These are phyloP conservation scores for Puffinus mauretanicus DNA, from an alignment of 2,113 vertebrate species.

Conservation along the genomic window DNA sequence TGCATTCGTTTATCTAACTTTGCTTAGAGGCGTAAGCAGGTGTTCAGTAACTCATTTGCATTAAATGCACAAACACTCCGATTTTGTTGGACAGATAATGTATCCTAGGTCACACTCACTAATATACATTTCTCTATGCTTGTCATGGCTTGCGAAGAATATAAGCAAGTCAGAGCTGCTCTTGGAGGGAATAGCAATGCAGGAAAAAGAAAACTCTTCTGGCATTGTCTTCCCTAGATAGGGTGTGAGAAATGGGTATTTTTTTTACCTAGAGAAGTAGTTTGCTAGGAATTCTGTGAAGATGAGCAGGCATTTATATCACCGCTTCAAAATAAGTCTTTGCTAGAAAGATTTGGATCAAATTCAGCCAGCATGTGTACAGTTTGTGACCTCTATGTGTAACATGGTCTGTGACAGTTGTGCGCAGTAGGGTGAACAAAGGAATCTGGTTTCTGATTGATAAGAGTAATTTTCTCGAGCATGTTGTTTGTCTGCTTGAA, in stretches of 20 bases:
- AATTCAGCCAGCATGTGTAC: too few species aligned
- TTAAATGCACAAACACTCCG: not conserved
- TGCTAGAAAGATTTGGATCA: not conserved
- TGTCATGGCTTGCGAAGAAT: not conserved
- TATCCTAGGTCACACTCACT: not conserved
- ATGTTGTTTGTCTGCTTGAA: not conserved
- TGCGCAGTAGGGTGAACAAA: too few species aligned
- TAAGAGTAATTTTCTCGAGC: not conserved
- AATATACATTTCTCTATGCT: not conserved
- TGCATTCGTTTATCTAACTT: not conserved
- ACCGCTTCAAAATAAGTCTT: not conserved
- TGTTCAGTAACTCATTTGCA: not conserved
- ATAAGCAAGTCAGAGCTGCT: not conserved
- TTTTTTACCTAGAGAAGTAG: not conserved
- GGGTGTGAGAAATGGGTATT: not conserved
- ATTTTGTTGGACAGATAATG: not conserved
- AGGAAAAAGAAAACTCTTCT: not conserved
- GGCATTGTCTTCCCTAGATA: not conserved
- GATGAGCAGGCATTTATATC: not conserved
- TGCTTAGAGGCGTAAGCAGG: not conserved
- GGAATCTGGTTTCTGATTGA: not conserved
- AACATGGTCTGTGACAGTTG: not conserved
- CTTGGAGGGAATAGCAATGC: not conserved
- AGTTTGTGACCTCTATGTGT: not conserved
- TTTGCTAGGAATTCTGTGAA: not conserved